Evolutionary conservation across 1,140 invertebrate genomes (phyloP).

Genomic region (Bombus pyrosoma): DNA sequence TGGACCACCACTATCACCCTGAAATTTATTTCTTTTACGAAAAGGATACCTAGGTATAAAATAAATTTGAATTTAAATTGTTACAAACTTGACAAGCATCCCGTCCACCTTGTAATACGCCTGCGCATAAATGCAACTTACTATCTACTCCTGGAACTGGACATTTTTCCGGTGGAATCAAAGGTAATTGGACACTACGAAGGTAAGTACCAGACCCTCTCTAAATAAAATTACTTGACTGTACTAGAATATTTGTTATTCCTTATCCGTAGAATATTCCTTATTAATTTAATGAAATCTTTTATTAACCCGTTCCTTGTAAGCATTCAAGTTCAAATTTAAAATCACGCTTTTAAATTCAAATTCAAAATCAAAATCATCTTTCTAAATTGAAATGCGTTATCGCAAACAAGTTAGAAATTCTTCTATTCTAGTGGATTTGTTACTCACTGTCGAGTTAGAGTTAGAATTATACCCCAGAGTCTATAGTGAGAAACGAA

Average conservation of each 20-base stretch:
- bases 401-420: no score
- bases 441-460: no score
- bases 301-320: not conserved
- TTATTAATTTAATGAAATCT: not conserved
- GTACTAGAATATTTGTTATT: not conserved
- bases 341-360: not conserved
- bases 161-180: conserved; percentile 63
- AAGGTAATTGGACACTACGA: conserved; percentile 65
- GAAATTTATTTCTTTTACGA: conserved; percentile 16
- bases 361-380: no score
- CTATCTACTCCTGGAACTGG: conserved; percentile 26
- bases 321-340: not conserved
- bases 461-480: no score
- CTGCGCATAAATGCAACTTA: conserved; percentile 82
- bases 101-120: conserved; percentile 81
- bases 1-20: conserved; percentile 79
- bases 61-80: not conserved
- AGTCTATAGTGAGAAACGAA: no score
- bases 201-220: conserved; percentile 49
- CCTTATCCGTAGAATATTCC: not conserved
- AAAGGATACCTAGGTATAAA: not conserved
- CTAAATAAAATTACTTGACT: conserved; percentile 25
- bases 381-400: no score
- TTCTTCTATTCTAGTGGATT: no score
- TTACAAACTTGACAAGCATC: conserved; percentile 83